Percentiles rank a stretch among this genome's conserved stretches.
phyloP scores from a whole-genome alignment of 2,888 invertebrate species.

The Drosophila paranaensis region DNA sequence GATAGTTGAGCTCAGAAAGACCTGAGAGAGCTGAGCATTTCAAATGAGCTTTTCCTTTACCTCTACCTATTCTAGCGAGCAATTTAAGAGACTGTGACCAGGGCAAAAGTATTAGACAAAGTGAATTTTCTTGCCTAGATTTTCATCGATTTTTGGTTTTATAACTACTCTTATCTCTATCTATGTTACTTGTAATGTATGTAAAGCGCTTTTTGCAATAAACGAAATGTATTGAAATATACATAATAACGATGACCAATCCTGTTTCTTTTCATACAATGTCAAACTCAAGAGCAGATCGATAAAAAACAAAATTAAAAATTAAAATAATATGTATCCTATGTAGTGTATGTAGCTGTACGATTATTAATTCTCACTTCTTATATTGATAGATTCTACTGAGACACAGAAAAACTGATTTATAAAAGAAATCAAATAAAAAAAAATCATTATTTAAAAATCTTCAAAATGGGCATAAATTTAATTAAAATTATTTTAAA shows the following conservation, averaged over 20 bases:
- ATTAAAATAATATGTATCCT: background rate
- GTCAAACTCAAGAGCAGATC: constrained; percentile 37
- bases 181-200: constrained; percentile 74
- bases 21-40: constrained; percentile 14
- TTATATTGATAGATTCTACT: constrained; percentile 33
- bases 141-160: constrained; percentile 47
- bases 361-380: constrained; percentile 30
- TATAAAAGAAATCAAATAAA: background rate
- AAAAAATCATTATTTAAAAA: constrained; percentile 11
- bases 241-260: constrained; percentile 62
- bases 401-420: constrained; percentile 16
- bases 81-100: constrained; percentile 60
- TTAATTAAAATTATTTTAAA: background rate
- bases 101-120: constrained; percentile 70
- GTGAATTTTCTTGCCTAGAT: constrained; percentile 63
- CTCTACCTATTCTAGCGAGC: constrained; percentile 40
- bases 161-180: constrained; percentile 20
- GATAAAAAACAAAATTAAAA: background rate
- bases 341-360: constrained; percentile 12
- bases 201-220: constrained; percentile 85
- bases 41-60: constrained; percentile 22
- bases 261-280: constrained; percentile 69
- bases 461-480: background rate
- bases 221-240: constrained; percentile 81
- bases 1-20: constrained; percentile 15